These are phyloP conservation scores for Phalloptychus januarius DNA, from an alignment of 2,797 vertebrate genomes.

Conservation along the genomic window DNA sequence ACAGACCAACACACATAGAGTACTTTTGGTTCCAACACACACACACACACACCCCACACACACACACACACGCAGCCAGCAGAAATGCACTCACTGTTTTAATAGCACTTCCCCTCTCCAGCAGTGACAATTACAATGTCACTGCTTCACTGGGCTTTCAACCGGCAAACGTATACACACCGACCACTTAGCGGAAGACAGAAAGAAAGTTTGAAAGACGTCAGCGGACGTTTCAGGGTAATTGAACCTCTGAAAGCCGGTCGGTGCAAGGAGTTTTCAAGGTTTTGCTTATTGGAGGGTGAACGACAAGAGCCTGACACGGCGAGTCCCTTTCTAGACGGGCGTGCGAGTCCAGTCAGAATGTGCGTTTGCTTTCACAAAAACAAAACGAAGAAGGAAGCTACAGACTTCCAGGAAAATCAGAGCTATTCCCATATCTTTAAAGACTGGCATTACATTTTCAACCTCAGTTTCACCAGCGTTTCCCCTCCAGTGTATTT, in stretches of 20 bases:
- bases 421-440: neutral
- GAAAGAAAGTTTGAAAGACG: conserved; percentile 25
- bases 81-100: conserved; percentile 11
- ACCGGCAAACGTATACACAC: conserved; percentile 4
- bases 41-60: conserved; percentile 20
- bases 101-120: conserved; percentile 18
- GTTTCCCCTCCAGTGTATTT: too few relatives aligned
- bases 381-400: neutral
- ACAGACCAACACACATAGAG: neutral
- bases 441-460: neutral
- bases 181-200: conserved; percentile 20
- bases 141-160: conserved; percentile 26
- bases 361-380: neutral
- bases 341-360: neutral
- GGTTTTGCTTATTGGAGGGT: conserved; percentile 49
- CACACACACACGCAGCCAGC: neutral
- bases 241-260: conserved; percentile 26
- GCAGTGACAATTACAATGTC: conserved; percentile 31
- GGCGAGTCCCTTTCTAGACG: neutral
- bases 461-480: neutral
- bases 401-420: neutral
- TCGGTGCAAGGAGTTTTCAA: conserved; percentile 47
- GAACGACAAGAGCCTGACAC: conserved; percentile 27
- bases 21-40: neutral
- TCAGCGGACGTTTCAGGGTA: conserved; percentile 33